Evolutionary conservation across 2,797 vertebrate genomes (phyloP), one percentile per base, ranked within the genome.

Genomic region (Capromys pilorides): DNA sequence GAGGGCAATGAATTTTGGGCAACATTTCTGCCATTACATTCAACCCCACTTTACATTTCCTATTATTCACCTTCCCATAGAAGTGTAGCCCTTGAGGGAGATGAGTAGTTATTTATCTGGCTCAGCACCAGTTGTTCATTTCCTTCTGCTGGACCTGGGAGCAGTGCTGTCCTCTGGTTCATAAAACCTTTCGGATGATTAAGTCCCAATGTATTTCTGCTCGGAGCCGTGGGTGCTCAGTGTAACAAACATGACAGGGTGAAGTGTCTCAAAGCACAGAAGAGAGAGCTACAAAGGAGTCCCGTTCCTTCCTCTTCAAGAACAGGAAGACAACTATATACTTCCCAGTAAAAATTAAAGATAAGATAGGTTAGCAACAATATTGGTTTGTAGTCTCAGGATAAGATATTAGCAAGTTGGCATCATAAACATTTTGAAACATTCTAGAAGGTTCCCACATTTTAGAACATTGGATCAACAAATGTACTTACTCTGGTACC

Each of bases 291-390:
- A 28, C 49, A 80, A 21, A 86, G 31, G 19, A 62, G 13, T 83
- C 13, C 28, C 57, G 4, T 13, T 77, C 16, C 16, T 28, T 49
- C 33, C 7, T 26, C 45, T 62, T 41, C 90, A 8, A 79, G 41
- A 73, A 67, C 41, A 93, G 77, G 61, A 86, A 71, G 31, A 22
- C 26, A 78, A 7, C 54, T 85, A 3, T 64, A 3, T 64, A 18
- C 2, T 86, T 45, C 69, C 26, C 51, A 39, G 28, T 64, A 66
- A 86, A 95, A 86, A 81, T 85, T 71, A 90, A 93, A 39, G 59
- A 54, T n/a, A 41, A 86, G 49, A 45, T n/a, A 93, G 8, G 14
- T 86, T 91, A 91, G 87, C 39, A 93, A 14, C 54, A 90, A 26
- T 82, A 57, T 36, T 62, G 1, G 71, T 22, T 92, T 93, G 5